Percentiles rank a stretch among this genome's conserved stretches.
These are phyloP conservation scores for Myrmecobius fasciatus DNA, from an alignment of 2,113 vertebrate species.

Conservation along the genomic window DNA sequence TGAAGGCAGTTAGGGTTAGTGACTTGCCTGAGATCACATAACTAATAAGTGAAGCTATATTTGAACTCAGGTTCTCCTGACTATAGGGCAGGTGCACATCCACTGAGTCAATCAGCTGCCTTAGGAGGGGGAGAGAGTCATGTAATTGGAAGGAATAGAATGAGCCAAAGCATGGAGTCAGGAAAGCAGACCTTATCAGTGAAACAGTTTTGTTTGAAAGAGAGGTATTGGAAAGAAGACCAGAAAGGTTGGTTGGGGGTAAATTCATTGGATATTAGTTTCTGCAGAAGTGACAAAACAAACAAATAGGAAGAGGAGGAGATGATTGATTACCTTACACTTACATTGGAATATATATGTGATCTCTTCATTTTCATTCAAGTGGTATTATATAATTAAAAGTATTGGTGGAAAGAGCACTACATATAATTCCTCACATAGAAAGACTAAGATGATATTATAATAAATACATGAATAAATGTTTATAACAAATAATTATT, in stretches of 20 bases:
- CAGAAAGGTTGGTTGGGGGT: constrained; percentile 1
- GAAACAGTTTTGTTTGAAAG: background rate
- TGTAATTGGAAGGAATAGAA: background rate
- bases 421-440: background rate
- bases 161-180: background rate
- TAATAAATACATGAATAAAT: background rate
- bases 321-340: background rate
- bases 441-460: background rate
- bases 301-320: background rate
- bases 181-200: background rate
- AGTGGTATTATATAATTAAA: background rate
- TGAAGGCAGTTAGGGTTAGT: too few relatives aligned
- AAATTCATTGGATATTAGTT: background rate
- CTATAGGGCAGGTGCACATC: too few relatives aligned
- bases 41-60: too few relatives aligned
- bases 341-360: background rate
- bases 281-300: background rate
- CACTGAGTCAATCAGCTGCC: too few relatives aligned
- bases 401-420: background rate
- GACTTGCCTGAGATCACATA: too few relatives aligned
- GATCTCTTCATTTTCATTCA: background rate
- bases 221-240: background rate
- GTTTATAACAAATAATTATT: constrained; percentile 1
- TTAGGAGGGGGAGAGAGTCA: background rate
- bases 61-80: too few relatives aligned